phyloP scores from a whole-genome alignment of 2,797 vertebrate genomes.

The Amblyraja radiata region DNA sequence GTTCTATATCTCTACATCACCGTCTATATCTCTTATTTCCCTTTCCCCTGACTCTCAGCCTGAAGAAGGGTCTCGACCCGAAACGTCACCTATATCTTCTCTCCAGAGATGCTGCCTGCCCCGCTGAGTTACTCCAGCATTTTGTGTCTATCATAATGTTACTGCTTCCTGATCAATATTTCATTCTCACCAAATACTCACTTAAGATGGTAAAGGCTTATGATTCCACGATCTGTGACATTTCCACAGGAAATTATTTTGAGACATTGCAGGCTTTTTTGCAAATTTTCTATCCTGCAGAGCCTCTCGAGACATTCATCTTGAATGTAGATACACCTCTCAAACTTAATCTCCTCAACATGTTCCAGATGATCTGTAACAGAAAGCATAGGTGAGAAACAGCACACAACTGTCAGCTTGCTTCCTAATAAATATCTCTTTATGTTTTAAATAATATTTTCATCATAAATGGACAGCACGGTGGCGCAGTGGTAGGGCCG shows the following conservation, averaged over 20 bases:
- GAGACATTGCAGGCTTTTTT: slow-evolving; percentile 67
- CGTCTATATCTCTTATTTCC: too few species aligned
- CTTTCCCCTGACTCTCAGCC: too few species aligned
- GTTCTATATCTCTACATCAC: too few species aligned
- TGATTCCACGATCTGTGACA: slow-evolving; percentile 76
- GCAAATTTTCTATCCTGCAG: slow-evolving; percentile 68
- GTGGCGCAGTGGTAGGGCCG: too few species aligned
- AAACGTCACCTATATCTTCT: too few species aligned
- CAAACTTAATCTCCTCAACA: slow-evolving; percentile 75
- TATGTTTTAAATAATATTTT: neutral
- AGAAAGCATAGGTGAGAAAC: neutral
- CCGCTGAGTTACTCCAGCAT: too few species aligned
- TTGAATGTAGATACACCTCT: slow-evolving; percentile 83
- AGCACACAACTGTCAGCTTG: neutral
- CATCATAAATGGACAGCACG: too few species aligned
- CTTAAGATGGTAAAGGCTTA: slow-evolving; percentile 74
- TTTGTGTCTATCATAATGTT: neutral
- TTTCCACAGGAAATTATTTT: slow-evolving; percentile 87
- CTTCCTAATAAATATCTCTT: neutral
- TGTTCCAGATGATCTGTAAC: slow-evolving; percentile 73
- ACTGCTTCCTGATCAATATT: neutral
- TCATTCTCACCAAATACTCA: slow-evolving; percentile 43
- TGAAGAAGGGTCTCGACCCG: too few species aligned
- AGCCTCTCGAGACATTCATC: slow-evolving; percentile 79
- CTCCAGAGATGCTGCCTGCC: too few species aligned